Conservation (phyloP, 1,140 invertebrate genomes). For the Drosophila lacteicornis region DNA sequence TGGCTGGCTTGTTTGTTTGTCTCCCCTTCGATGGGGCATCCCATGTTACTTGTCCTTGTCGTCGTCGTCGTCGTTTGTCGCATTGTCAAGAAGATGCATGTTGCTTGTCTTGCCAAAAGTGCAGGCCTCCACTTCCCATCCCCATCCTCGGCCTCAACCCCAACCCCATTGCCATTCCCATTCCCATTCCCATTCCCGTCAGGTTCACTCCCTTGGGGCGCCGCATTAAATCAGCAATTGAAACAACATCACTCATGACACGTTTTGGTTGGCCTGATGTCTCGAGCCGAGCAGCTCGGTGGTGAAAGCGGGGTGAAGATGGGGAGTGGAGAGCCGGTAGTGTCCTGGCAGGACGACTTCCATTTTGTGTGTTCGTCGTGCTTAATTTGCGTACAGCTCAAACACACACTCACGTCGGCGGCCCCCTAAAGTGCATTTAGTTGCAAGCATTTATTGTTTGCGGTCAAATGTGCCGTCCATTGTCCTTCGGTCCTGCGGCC, state of each 20-base stretch:
- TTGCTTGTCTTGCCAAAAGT: slow-evolving; percentile 79
- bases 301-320: not conserved
- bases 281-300: slow-evolving; percentile 26
- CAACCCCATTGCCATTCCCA: slow-evolving; percentile 5
- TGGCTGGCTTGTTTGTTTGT: slow-evolving; percentile 75
- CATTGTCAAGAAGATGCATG: slow-evolving; percentile 83
- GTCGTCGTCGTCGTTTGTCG: slow-evolving; percentile 80
- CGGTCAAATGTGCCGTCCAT: slow-evolving; percentile 70
- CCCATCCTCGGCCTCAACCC: not conserved
- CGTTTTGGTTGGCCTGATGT: slow-evolving; percentile 66
- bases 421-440: slow-evolving; percentile 79
- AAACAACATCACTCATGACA: slow-evolving; percentile 84
- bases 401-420: slow-evolving; percentile 24
- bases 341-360: slow-evolving; percentile 26
- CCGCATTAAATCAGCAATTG: slow-evolving; percentile 83
- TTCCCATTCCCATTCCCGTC: slow-evolving; percentile 16
- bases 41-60: slow-evolving; percentile 74
- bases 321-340: not conserved
- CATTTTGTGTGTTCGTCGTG: slow-evolving; percentile 76
- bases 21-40: slow-evolving; percentile 29
- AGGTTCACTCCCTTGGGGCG: slow-evolving; percentile 50
- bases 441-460: slow-evolving; percentile 83
- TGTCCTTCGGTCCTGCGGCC: slow-evolving; percentile 62
- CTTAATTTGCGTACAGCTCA: slow-evolving; percentile 74
- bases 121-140: slow-evolving; percentile 5